Base-by-base conservation (phyloP, 2,113 vertebrate species). In the Oncorhynchus masou region DNA sequence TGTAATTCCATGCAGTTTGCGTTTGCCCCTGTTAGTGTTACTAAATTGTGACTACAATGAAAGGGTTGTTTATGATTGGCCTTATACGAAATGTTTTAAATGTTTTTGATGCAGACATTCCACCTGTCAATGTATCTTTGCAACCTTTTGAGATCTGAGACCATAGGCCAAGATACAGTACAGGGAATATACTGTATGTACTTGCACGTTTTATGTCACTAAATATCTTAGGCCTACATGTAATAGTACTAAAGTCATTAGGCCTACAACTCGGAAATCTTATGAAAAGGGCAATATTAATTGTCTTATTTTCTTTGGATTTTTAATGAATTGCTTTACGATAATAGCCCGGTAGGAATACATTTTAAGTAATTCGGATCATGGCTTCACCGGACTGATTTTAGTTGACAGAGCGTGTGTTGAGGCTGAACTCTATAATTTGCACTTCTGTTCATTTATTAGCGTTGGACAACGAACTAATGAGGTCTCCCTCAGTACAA, bases 381-480 rank as follows among this genome's bases (percentile, higher is more conserved):
- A 45, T 11, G 39, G 39, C 39, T 45, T 65, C 39, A 45, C 39
- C 9, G 9, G 39, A 25, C 39, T 65, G 22, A 45, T 45, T 45
- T 45, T 45, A 45, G 13, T 16, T 54, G 51, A 54, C 12, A 19
- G 51, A 16, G 13, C 5, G 16, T 54, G n/a, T 67, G n/a, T 9
- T 3, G 13, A 29, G 20, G 51, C 39, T 45, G 39, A 45, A 45
- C 39, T 45, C 39, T 45, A 19, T 54, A 4, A 16, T 54, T 54
- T 54, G 51, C 51, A 19, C 39, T 45, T 45, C 39, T 45, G 92
- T 90, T 45, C 92, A 90, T 95, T 95, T 96, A 96, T 98, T 96
- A 96, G 93, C 92, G 90, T 90, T 85, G 93, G 92, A 92, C 93
- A 94, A 90, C 90, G 94, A 95, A 94, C 95, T 96, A 97, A 97